These are phyloP conservation scores for Muntiacus reevesi DNA, from an alignment of 2,113 vertebrate species.

Conservation along the genomic window DNA sequence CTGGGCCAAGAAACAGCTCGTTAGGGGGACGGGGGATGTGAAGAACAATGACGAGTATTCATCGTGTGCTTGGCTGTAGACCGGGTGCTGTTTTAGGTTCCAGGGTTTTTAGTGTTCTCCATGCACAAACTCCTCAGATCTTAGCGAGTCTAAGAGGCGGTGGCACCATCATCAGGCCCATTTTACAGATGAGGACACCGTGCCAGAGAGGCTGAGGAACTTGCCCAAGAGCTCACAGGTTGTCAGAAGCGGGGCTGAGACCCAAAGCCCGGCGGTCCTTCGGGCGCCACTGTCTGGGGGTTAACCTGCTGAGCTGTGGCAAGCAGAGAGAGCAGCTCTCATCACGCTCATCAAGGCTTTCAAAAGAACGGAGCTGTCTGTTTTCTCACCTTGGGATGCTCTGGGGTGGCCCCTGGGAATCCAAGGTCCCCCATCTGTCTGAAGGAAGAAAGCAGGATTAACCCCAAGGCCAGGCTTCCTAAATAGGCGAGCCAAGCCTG, in stretches of 20 bases:
- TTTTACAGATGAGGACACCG: not conserved
- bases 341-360: not conserved
- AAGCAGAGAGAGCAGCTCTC: not conserved
- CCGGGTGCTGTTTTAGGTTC: not conserved
- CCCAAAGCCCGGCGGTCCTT: not conserved
- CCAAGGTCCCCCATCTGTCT: not conserved
- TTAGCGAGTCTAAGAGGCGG: not conserved
- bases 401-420: not conserved
- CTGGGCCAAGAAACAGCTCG: not conserved
- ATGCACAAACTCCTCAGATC: not conserved
- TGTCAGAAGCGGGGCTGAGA: not conserved
- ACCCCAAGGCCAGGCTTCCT: not conserved
- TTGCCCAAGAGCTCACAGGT: not conserved
- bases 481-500: not conserved
- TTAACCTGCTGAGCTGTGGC: not conserved
- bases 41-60: not conserved
- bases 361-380: not conserved
- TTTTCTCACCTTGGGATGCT: not conserved
- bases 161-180: not conserved
- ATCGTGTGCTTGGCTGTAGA: not conserved
- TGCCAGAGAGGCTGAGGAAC: not conserved
- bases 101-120: not conserved
- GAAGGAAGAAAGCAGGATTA: not conserved
- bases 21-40: not conserved
- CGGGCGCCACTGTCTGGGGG: not conserved